Evolutionary conservation across 2,113 vertebrate species (phyloP).

Genomic region (Oryzias javanicus): DNA sequence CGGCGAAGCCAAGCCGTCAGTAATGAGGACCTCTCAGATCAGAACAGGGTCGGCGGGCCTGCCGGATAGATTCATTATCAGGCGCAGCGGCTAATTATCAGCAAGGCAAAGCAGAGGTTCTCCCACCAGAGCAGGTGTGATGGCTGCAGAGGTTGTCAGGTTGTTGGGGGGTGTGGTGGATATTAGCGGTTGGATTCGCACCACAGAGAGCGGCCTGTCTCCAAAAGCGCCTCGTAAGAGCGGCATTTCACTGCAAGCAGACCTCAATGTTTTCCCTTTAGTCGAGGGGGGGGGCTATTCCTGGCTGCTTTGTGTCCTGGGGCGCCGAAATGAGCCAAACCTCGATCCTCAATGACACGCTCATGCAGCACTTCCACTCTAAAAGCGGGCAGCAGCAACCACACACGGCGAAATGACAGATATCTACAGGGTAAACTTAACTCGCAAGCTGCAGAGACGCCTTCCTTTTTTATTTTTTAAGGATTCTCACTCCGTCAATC

Average conservation of each 20-base stretch:
- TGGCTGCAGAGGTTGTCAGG: constrained; percentile 60
- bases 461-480: constrained; percentile 22
- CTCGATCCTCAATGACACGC: constrained; percentile 51
- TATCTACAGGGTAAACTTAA: constrained; percentile 53
- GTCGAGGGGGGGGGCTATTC: constrained; percentile 47
- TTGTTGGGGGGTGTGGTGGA: constrained; percentile 46
- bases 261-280: constrained; percentile 51
- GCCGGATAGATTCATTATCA: constrained; percentile 62
- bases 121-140: constrained; percentile 67
- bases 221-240: constrained; percentile 40
- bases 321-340: constrained; percentile 55
- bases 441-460: constrained; percentile 18
- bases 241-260: constrained; percentile 54
- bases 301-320: constrained; percentile 32
- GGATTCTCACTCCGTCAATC: constrained; percentile 49
- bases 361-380: constrained; percentile 36
- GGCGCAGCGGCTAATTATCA: constrained; percentile 65
- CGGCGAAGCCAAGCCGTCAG: constrained; percentile 57
- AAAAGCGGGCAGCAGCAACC: constrained; percentile 21
- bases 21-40: constrained; percentile 73
- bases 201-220: constrained; percentile 33
- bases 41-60: constrained; percentile 64
- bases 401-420: constrained; percentile 27
- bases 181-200: constrained; percentile 46
- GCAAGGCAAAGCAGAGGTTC: constrained; percentile 54